Percentiles rank a stretch among this genome's conserved stretches.
phyloP scores from a whole-genome alignment of 1,140 invertebrate species.

The Achroia grisella region DNA sequence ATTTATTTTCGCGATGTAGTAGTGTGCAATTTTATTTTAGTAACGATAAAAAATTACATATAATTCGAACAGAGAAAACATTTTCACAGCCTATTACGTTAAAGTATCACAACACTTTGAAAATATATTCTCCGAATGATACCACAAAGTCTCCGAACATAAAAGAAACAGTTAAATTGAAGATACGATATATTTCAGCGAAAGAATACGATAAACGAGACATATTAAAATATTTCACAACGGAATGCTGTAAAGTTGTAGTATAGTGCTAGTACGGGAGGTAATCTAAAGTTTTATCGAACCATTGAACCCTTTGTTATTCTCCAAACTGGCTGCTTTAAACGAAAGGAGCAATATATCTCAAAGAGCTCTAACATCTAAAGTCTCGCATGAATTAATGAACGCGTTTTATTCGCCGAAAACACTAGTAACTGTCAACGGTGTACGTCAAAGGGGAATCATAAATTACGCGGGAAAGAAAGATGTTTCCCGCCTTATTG shows the following conservation, averaged over 20 bases:
- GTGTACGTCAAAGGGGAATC: conserved; percentile 43
- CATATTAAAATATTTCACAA: not conserved
- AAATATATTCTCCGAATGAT: too few species aligned
- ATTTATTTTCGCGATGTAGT: too few species aligned
- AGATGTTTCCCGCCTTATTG: conserved; percentile 49
- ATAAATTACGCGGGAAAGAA: conserved; percentile 54
- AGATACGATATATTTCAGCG: not conserved
- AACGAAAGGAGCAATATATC: conserved; percentile 38
- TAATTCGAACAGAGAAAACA: too few species aligned
- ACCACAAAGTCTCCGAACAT: not conserved
- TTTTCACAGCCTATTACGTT: too few species aligned
- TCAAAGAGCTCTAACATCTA: conserved; percentile 29
- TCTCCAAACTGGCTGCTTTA: conserved; percentile 12
- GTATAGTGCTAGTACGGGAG: not conserved
- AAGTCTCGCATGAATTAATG: conserved; percentile 36
- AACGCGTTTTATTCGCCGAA: conserved; percentile 45
- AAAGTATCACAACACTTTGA: too few species aligned
- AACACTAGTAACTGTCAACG: conserved; percentile 63
- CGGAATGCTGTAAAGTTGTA: too few species aligned
- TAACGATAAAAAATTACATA: too few species aligned
- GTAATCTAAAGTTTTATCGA: conserved; percentile 36
- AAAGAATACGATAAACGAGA: not conserved
- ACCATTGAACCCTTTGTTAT: conserved; percentile 50
- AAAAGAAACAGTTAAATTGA: not conserved
- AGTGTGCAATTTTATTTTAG: too few species aligned